Evolutionary conservation across 64 coral and sea anemone genomes (phyloP), one percentile per base, ranked within the genome.

Genomic region (Astreopora myriophthalma): DNA sequence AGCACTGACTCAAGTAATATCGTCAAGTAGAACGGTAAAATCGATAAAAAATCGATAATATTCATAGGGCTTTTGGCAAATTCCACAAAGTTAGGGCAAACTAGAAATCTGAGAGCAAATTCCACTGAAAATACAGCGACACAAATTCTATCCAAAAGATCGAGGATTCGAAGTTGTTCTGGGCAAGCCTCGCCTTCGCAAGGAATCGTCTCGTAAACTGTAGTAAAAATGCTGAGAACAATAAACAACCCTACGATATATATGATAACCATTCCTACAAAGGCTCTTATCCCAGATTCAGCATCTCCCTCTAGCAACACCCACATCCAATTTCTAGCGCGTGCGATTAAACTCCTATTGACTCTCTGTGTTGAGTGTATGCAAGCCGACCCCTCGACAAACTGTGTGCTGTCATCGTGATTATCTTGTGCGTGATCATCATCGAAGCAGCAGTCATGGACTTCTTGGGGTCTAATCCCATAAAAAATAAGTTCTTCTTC

Each of bases 391-490:
- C 17, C 58, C 12, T 34, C 66, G 3, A 27, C 87, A 65, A 67
- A 82, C 32, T 34, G 51, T 82, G 20, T 94, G 65, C 62, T 89
- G 36, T 8, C 68, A 9, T 89, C 80, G 13, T 48, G 85, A 27
- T 89, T 72, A 10, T 96, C 90, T 9, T 93, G 75, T 13, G 87
- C 91, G 10, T 85, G 58, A 4, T 96, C 91, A 16, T 97, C 91
- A 29, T 97, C 91, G 55, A 96, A 96, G 28, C 95, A 96, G 62
- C 95, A 96, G 29, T 96, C 95, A 38, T 96, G 91, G n/a, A 96
- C 89, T 48, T 96, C 95, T 36, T 86, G 76, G 2, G 95, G 95
- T 28, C 86, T 57, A 20, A 96, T 94, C 26, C 95, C 95, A 65
- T 94, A 96, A 80, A 96, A 96, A 1, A 80, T 19, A 1, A 96